Evolutionary conservation across 1,140 invertebrate species (phyloP).

Genomic region (Nomia melanderi): DNA sequence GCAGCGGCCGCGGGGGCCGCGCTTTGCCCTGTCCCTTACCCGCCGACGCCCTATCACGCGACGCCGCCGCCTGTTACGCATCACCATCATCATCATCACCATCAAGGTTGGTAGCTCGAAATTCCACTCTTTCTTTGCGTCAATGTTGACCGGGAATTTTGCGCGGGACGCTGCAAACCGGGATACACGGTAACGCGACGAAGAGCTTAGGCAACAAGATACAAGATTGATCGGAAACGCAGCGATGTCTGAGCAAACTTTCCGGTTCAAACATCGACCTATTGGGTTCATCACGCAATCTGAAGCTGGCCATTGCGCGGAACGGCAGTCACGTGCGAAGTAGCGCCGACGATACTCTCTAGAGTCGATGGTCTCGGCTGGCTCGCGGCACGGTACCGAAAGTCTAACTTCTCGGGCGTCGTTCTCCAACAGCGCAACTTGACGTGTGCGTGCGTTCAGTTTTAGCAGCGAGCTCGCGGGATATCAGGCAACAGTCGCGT

Average conservation of each 20-base stretch:
- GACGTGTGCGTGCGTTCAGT: conserved; percentile 63
- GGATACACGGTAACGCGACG: background rate
- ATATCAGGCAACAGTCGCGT: conserved; percentile 70
- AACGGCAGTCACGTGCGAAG: background rate
- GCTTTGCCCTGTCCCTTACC: conserved; percentile 80
- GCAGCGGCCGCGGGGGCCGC: conserved; percentile 77
- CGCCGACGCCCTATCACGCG: conserved; percentile 81
- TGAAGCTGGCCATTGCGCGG: background rate
- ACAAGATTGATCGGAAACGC: no score
- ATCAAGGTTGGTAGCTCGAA: conserved; percentile 72
- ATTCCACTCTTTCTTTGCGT: background rate
- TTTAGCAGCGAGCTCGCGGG: conserved; percentile 70
- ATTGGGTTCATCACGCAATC: background rate
- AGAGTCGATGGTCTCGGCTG: no score
- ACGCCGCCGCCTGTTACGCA: conserved; percentile 78
- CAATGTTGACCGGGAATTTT: conserved; percentile 15
- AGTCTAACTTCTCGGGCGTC: no score
- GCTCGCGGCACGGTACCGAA: background rate
- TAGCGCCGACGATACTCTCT: no score
- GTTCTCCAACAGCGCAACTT: conserved; percentile 42
- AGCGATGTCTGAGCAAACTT: background rate
- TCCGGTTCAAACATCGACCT: conserved; percentile 6
- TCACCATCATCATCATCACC: conserved; percentile 75
- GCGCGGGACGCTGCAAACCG: background rate
- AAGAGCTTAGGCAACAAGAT: background rate